Conservation (phyloP, 2,113 vertebrate genomes). For the Brevimyrus niger region DNA sequence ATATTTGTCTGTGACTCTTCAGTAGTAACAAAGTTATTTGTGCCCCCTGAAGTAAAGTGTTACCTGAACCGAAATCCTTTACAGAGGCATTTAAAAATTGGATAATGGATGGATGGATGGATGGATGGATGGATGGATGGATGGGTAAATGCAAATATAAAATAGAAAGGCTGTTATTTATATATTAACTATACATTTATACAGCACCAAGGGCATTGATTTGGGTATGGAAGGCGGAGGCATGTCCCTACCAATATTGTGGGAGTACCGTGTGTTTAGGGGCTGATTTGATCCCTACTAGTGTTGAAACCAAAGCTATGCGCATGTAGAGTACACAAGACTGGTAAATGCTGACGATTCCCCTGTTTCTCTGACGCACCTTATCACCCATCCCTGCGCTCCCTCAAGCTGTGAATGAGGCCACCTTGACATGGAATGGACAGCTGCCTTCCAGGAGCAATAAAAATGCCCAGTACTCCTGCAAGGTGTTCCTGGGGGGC, state of each 20-base stretch:
- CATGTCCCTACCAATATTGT: background rate
- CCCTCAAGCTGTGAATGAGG: conserved; percentile 84
- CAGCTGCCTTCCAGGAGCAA: conserved; percentile 91
- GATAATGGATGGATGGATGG: background rate
- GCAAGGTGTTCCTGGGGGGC: conserved; percentile 95
- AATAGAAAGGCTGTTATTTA: background rate
- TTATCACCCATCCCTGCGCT: background rate
- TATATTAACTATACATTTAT: background rate
- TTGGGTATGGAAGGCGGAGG: background rate
- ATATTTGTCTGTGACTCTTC: background rate
- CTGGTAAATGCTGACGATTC: too few species aligned
- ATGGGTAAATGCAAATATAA: background rate
- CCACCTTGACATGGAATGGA: conserved; percentile 93
- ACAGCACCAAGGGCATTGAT: background rate
- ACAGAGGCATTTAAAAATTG: background rate
- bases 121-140: background rate
- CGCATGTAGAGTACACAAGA: too few species aligned
- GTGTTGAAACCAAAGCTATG: background rate
- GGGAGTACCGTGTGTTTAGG: background rate
- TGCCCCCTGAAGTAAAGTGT: background rate
- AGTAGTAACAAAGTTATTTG: background rate
- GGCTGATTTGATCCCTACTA: background rate
- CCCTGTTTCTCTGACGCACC: background rate
- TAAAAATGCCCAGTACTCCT: conserved; percentile 93
- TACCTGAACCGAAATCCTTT: background rate